Conservation (phyloP, 2,113 vertebrate genomes). For the Sitta europaea region DNA sequence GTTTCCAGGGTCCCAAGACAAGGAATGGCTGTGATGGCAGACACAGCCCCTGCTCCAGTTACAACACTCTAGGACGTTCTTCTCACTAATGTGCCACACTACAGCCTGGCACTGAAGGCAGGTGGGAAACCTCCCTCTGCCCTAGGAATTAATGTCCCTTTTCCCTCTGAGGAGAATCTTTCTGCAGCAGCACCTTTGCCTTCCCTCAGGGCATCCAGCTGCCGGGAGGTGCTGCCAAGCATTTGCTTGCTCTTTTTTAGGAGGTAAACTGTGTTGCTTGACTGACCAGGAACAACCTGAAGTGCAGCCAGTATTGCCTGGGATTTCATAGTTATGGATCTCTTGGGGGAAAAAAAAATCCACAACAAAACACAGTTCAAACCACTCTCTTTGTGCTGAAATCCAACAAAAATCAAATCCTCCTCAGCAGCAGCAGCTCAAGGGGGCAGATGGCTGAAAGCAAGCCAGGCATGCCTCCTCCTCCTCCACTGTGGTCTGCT, state of each 20-base stretch:
- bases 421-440: accelerated
- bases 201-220: background rate
- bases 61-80: accelerated
- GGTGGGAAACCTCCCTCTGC: background rate
- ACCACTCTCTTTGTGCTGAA: background rate
- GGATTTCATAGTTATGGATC: background rate
- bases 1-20: accelerated
- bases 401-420: background rate
- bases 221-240: background rate
- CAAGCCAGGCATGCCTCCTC: background rate
- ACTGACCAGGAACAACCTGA: background rate
- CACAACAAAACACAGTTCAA: background rate
- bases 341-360: background rate
- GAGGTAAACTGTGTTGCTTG: background rate
- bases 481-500: background rate
- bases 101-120: background rate
- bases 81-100: background rate
- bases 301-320: background rate
- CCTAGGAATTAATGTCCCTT: background rate
- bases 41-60: background rate
- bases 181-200: background rate
- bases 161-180: background rate
- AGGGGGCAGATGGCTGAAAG: background rate
- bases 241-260: background rate
- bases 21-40: background rate